A percentile compares a stretch with the other conserved stretches of the same genome.
Evolutionary conservation across 1,140 invertebrate genomes (phyloP).

Genomic region (Telenomus remus): DNA sequence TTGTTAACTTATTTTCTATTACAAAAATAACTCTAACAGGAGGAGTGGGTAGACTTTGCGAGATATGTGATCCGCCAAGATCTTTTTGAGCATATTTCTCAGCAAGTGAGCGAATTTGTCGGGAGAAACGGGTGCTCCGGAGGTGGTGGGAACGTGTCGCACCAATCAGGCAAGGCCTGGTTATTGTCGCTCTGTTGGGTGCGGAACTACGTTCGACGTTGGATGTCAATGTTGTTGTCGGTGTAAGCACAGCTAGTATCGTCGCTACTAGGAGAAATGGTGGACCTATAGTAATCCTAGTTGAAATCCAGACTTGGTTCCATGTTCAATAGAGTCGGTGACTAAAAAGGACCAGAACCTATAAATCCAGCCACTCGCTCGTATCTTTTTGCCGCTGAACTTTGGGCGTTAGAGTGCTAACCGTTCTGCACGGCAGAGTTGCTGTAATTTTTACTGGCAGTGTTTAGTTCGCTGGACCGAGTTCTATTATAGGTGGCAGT

Average conservation of each 20-base stretch:
- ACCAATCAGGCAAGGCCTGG: slow-evolving; percentile 82
- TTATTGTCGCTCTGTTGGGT: slow-evolving; percentile 61
- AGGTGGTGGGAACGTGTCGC: slow-evolving; percentile 85
- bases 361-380: slow-evolving; percentile 83
- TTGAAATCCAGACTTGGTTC: slow-evolving; percentile 76
- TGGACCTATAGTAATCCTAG: slow-evolving; percentile 72
- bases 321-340: slow-evolving; percentile 78
- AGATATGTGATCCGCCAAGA: slow-evolving; percentile 65
- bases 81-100: slow-evolving; percentile 64
- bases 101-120: slow-evolving; percentile 57
- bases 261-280: slow-evolving; percentile 72
- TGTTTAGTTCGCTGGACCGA: slow-evolving; percentile 94
- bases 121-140: slow-evolving; percentile 85
- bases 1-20: too few species aligned
- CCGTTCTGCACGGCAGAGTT: slow-evolving; percentile 88
- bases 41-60: slow-evolving; percentile 70
- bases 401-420: slow-evolving; percentile 81
- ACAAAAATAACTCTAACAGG: slow-evolving; percentile 66
- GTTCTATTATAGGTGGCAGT: slow-evolving; percentile 92
- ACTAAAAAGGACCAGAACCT: slow-evolving; percentile 82
- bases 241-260: slow-evolving; percentile 75
- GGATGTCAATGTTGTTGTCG: slow-evolving; percentile 68
- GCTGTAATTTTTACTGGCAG: slow-evolving; percentile 86
- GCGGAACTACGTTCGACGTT: slow-evolving; percentile 65
- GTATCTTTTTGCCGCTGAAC: slow-evolving; percentile 90